Percentiles rank a stretch among this genome's conserved stretches.
phyloP scores from a whole-genome alignment of 2,113 vertebrate species.

The Gymnogyps californianus region DNA sequence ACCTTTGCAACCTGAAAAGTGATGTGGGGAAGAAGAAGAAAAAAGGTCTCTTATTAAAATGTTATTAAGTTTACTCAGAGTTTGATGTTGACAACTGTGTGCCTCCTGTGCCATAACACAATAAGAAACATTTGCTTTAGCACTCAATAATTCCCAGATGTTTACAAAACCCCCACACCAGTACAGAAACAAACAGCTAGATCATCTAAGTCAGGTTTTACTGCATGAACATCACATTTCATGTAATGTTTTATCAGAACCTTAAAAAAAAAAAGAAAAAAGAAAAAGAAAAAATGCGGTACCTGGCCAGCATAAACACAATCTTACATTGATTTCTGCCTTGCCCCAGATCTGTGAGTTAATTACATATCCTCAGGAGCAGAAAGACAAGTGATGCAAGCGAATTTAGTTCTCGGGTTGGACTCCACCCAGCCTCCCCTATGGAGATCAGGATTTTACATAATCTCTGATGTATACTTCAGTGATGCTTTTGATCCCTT shows the following conservation, averaged over 20 bases:
- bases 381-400: neutral
- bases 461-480: neutral
- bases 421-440: neutral
- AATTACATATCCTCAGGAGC: neutral
- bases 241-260: accelerated
- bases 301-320: neutral
- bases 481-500: neutral
- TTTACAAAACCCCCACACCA: too few species aligned
- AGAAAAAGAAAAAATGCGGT: too few species aligned
- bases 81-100: accelerated
- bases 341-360: neutral
- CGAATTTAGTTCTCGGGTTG: neutral
- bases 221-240: accelerated
- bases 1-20: neutral
- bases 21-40: neutral
- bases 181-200: neutral
- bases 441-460: slow-evolving; percentile 10
- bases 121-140: accelerated
- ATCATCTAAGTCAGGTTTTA: accelerated
- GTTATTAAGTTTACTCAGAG: accelerated
- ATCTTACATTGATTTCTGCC: neutral
- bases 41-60: too few species aligned
- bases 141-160: accelerated
- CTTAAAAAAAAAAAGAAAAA: too few species aligned
- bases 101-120: neutral